Base-by-base conservation (phyloP, 1,140 invertebrate species). In the Ptiloglossa arizonensis region DNA sequence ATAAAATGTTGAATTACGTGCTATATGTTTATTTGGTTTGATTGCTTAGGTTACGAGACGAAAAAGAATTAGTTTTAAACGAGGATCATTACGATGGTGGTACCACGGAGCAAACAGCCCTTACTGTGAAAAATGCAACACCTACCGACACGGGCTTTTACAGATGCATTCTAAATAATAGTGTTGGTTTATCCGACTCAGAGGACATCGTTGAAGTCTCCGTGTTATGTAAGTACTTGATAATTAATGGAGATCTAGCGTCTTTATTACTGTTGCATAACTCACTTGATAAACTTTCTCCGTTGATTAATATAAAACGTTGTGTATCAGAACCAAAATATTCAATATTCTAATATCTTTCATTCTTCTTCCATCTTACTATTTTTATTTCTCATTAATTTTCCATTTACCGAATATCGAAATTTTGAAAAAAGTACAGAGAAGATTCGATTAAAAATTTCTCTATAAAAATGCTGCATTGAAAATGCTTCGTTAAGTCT, bases 121-220 rank as follows among this genome's bases (percentile, higher is more conserved):
- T 98, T 9, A 94, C 96, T 22, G 96, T 98, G 72, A 94, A 95
- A 84, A 96, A 97, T 83, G 94, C 96, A 0, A 94, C 95, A 1
- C 94, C 96, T 46, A 93, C 94, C 15, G 97, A 98, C 91, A 94
- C 95, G 87, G 97, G 97, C 44, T 94, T 95, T 80, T 98, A 98
- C 90, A 95, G 94, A 2, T 98, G 97, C 87, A 92, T 95, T 63
- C 93, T 98, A 27, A 94, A 95, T 68, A 98, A 98, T 87, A 93
- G 92, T 19, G 95, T 97, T 41, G 96, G 96, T 2, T 92, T 94
- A 56, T 94, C 95, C 19, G 94, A 94, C 59, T 96, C 96, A n/a
- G 93, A 95, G 32, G 95, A 95, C 63, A 93, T 91, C 80, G 95
- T 96, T 64, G 93, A 95, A 79, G 94, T 97, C 50, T 95, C 96